phyloP scores from a whole-genome alignment of 2,888 invertebrate species.

The Melinaea menophilus region DNA sequence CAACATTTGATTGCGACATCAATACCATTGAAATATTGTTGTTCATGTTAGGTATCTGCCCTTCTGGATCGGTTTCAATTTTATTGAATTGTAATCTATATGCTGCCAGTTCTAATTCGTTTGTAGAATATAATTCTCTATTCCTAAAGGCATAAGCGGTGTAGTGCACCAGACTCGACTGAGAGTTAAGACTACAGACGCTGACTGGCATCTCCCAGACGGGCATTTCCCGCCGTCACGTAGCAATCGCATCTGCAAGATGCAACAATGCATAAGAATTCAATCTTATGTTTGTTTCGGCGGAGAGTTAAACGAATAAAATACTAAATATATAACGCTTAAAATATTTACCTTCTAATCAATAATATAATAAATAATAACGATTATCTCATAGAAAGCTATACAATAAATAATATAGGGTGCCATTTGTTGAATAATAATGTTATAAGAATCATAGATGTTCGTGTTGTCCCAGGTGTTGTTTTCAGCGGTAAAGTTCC shows the following conservation, averaged over 20 bases:
- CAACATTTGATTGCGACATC: conserved; percentile 74
- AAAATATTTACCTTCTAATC: not conserved
- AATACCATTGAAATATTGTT: conserved; percentile 51
- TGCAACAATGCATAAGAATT: conserved; percentile 74
- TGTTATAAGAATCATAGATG: conserved; percentile 39
- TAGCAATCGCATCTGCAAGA: conserved; percentile 68
- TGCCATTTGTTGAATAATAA: not conserved
- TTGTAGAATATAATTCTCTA: conserved; percentile 34
- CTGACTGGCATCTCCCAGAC: conserved; percentile 71
- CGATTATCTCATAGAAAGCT: not conserved
- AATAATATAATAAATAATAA: not conserved
- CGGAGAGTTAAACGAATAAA: conserved; percentile 30
- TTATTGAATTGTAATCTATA: conserved; percentile 15
- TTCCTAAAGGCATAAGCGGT: conserved; percentile 32
- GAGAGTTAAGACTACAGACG: conserved; percentile 65
- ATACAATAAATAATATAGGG: not conserved
- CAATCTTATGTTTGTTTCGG: conserved; percentile 59
- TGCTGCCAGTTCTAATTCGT: conserved; percentile 19
- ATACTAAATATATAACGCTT: conserved; percentile 14
- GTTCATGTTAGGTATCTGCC: conserved; percentile 23
- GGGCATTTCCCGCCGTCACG: conserved; percentile 62
- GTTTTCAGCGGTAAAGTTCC: conserved; percentile 65
- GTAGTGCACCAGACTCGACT: conserved; percentile 35
- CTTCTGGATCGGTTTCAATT: conserved; percentile 24
- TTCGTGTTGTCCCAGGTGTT: conserved; percentile 60